Evolutionary conservation across 2,888 invertebrate species (phyloP).

Genomic region (Nezara viridula): DNA sequence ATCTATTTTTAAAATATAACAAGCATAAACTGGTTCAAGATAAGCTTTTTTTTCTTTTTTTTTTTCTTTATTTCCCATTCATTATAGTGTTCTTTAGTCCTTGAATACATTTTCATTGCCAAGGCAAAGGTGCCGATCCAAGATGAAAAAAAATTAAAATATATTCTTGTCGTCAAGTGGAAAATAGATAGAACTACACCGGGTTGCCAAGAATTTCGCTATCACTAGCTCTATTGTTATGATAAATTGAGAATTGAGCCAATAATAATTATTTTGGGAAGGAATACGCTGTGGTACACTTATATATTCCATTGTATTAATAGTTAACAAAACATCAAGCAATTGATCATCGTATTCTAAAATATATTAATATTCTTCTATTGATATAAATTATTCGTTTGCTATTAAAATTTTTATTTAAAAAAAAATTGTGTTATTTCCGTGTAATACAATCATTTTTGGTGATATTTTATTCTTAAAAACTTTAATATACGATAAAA

Average conservation of each 20-base stretch:
- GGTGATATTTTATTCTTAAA: too few species aligned
- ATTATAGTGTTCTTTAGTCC: not conserved
- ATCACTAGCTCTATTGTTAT: slow-evolving; percentile 22
- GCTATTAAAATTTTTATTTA: too few species aligned
- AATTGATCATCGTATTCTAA: too few species aligned
- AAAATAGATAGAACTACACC: not conserved
- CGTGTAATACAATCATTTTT: too few species aligned
- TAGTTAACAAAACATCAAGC: too few species aligned
- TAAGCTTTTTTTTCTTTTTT: not conserved
- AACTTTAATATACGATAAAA: too few species aligned
- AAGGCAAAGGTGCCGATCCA: not conserved
- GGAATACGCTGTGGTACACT: too few species aligned
- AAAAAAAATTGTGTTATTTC: too few species aligned
- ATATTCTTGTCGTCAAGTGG: slow-evolving; percentile 16
- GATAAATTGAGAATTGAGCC: not conserved
- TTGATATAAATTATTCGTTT: too few species aligned
- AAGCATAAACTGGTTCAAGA: not conserved
- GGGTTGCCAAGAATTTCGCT: slow-evolving; percentile 5
- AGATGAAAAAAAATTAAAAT: not conserved
- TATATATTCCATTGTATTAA: too few species aligned
- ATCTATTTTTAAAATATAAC: not conserved
- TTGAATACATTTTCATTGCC: not conserved
- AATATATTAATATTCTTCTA: too few species aligned
- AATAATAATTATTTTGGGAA: not conserved
- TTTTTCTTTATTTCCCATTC: not conserved